These are phyloP conservation scores for Misgurnus anguillicaudatus DNA, from an alignment of 2,113 vertebrate genomes.

Conservation along the genomic window DNA sequence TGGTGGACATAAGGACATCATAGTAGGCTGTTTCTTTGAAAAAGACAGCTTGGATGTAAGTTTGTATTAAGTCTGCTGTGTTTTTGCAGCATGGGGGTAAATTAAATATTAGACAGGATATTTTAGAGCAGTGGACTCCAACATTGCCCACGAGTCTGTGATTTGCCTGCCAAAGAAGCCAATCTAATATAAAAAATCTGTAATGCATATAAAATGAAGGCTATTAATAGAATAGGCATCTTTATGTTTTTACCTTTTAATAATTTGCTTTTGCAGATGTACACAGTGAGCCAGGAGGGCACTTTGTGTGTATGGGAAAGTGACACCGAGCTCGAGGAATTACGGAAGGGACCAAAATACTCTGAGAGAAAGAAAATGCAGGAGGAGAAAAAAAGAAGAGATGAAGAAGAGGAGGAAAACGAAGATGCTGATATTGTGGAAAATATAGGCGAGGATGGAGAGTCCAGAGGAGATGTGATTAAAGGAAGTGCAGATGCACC, in stretches of 20 bases:
- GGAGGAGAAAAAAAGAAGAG: constrained; percentile 55
- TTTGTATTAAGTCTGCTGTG: background rate
- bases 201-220: too few species aligned
- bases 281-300: constrained; percentile 92
- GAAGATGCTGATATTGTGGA: constrained; percentile 64
- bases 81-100: too few species aligned
- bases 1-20: constrained; percentile 90
- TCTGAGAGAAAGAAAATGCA: constrained; percentile 67
- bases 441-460: constrained; percentile 57
- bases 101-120: too few species aligned
- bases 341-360: constrained; percentile 61
- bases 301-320: constrained; percentile 92
- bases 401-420: constrained; percentile 45
- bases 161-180: too few species aligned
- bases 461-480: constrained; percentile 73
- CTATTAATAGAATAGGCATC: too few species aligned
- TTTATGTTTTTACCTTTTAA: background rate
- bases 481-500: constrained; percentile 73
- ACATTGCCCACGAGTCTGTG: too few species aligned
- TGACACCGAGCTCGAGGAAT: constrained; percentile 81
- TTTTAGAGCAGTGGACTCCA: too few species aligned
- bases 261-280: constrained; percentile 74
- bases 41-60: constrained; percentile 92
- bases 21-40: constrained; percentile 94
- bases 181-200: too few species aligned